These are phyloP conservation scores for Indri indri DNA, from an alignment of 2,113 vertebrate species.

Conservation along the genomic window DNA sequence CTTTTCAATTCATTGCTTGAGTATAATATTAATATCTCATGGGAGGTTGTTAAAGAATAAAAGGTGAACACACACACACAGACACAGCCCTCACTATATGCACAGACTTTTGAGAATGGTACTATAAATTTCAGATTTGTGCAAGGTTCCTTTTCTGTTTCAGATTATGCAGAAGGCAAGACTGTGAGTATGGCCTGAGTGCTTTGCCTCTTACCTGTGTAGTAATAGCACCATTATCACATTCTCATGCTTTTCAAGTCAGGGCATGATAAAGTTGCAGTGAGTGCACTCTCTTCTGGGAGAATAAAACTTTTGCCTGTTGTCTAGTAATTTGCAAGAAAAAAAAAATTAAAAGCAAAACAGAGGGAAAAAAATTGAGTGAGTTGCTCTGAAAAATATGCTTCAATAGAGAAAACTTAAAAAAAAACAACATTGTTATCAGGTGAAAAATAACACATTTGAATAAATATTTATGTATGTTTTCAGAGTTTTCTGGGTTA, in stretches of 20 bases:
- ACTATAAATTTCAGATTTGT: neutral
- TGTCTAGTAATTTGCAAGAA: constrained; percentile 57
- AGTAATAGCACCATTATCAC: constrained; percentile 57
- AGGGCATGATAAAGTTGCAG: constrained; percentile 42
- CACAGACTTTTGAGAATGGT: neutral
- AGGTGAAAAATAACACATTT: constrained; percentile 37
- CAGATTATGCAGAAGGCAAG: neutral
- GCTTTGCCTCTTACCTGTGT: constrained; percentile 53
- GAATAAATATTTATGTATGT: constrained; percentile 70
- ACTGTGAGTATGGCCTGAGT: neutral
- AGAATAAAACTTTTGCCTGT: constrained; percentile 57
- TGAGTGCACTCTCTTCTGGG: constrained; percentile 9
- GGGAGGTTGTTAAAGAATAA: neutral
- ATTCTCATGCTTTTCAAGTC: constrained; percentile 53
- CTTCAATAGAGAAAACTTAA: neutral
- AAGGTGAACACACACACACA: neutral
- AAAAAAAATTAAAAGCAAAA: constrained; percentile 44
- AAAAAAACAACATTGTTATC: constrained; percentile 25
- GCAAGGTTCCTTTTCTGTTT: neutral
- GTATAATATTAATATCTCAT: neutral
- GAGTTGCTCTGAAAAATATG: constrained; percentile 1
- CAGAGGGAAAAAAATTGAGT: neutral
- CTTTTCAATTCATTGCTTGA: neutral
- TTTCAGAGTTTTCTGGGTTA: constrained; percentile 53
- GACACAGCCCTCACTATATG: neutral